A percentile compares a stretch with the other conserved stretches of the same genome.
Conservation (phyloP, 2,888 invertebrate genomes). For the Unio pictorum region DNA sequence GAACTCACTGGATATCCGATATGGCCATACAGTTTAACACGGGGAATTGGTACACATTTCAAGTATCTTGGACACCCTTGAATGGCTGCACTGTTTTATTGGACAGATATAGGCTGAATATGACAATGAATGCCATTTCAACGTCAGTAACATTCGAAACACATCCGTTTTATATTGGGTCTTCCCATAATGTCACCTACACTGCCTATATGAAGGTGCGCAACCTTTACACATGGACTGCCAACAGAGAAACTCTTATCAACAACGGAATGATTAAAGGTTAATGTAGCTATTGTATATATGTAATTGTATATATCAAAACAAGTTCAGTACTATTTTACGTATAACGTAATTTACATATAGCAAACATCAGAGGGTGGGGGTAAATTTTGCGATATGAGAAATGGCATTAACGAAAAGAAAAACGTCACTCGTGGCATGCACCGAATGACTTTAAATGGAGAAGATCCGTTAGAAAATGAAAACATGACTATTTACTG, state of each 20-base stretch:
- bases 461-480: too few relatives aligned
- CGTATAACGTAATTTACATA: background rate
- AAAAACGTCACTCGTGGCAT: too few relatives aligned
- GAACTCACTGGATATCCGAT: constrained; percentile 29
- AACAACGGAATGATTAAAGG: constrained; percentile 28
- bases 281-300: constrained; percentile 6
- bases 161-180: constrained; percentile 38
- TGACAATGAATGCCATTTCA: constrained; percentile 13
- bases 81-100: constrained; percentile 32
- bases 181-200: constrained; percentile 26
- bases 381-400: too few relatives aligned
- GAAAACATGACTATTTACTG: too few relatives aligned
- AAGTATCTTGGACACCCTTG: constrained; percentile 35
- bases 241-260: constrained; percentile 34
- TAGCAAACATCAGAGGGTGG: too few relatives aligned
- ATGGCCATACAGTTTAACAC: constrained; percentile 17
- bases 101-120: constrained; percentile 32
- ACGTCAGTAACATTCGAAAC: constrained; percentile 21
- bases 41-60: constrained; percentile 33
- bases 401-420: too few relatives aligned
- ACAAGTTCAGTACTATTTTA: background rate
- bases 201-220: constrained; percentile 38
- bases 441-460: too few relatives aligned
- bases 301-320: background rate
- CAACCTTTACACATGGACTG: constrained; percentile 45